Percentiles rank a stretch among this genome's conserved stretches.
Conservation (phyloP, 2,113 vertebrate genomes). For the Menidia beryllina region DNA sequence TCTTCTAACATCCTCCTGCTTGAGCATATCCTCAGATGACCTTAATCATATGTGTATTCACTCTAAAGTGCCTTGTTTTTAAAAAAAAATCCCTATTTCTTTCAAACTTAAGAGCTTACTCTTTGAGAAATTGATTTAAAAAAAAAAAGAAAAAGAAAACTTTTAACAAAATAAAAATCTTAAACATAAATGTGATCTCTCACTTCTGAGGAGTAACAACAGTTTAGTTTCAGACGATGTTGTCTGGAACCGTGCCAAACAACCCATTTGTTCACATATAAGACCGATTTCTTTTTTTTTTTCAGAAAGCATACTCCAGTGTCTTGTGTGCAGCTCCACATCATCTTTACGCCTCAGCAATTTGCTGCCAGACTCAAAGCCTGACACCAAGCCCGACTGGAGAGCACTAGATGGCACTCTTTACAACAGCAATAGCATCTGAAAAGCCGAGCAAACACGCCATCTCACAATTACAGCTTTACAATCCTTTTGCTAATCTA, state of each 20-base stretch:
- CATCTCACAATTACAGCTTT: constrained; percentile 72
- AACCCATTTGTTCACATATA: constrained; percentile 18
- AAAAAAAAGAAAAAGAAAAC: neutral
- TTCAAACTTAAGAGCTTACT: neutral
- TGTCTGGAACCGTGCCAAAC: neutral
- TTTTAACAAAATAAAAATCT: neutral
- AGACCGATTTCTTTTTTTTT: constrained; percentile 1
- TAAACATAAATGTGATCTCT: neutral
- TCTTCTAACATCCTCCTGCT: constrained; percentile 37
- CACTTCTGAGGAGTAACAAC: neutral
- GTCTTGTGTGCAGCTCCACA: constrained; percentile 37
- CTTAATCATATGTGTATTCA: constrained; percentile 1
- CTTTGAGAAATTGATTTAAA: constrained; percentile 11
- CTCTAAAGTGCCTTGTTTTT: constrained; percentile 10
- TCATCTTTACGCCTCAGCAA: neutral
- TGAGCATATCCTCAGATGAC: constrained; percentile 74
- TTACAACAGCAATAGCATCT: constrained; percentile 65
- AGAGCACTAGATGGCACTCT: constrained; percentile 79
- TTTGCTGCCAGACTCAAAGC: constrained; percentile 5
- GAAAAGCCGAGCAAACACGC: constrained; percentile 26
- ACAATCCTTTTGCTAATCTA: constrained; percentile 76
- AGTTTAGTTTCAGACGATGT: too few species aligned
- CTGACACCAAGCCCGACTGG: neutral
- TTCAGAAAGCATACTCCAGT: constrained; percentile 22
- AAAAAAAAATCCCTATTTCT: too few species aligned